Base-by-base conservation (phyloP, 2,888 invertebrate genomes). In the Parnassius smintheus region DNA sequence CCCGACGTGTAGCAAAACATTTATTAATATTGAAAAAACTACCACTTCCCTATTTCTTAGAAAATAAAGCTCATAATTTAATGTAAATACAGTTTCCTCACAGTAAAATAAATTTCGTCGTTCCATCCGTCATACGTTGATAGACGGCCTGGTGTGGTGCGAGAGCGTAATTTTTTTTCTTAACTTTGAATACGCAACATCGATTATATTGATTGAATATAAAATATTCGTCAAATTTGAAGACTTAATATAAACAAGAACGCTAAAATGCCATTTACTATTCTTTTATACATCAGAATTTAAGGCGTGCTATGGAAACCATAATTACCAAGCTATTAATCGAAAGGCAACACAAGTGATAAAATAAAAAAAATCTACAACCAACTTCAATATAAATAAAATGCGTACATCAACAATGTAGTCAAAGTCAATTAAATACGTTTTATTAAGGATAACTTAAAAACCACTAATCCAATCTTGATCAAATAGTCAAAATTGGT, bases 91-190 rank as follows among this genome's bases (percentile, higher is more conserved):
- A 9, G 0, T 59, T 64, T 64, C 57, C 61, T 54, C 67, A 25
- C 22, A 8, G 76, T 56, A 76, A 73, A 56, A 45, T 57, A 59
- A 59, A 61, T 63, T 62, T 60, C 45, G 42, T 52, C 55, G 42
- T 52, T 41, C 56, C 55, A 80, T 80, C 81, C 88, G 87, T 89
- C 89, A 88, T 87, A 83, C 81, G 84, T 82, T 89, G 91, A 91
- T 90, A 88, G 91, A 91, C 89, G 86, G 87, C 82, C 81, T 70
- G 76, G 81, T 76, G 77, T 78, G 74, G 78, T 79, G 84, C 82
- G 84, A 83, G 86, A 80, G 80, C 71, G 73, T 68, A 70, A 66
- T 65, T 74, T 77, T 85, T 85, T 81, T 78, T 76, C 74, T 77
- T 75, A 81, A 78, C 80, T 76, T 84, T 81, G 75, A 82, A 84